phyloP scores from a whole-genome alignment of 64 coral and sea anemone species.

The Platygyra sinensis region DNA sequence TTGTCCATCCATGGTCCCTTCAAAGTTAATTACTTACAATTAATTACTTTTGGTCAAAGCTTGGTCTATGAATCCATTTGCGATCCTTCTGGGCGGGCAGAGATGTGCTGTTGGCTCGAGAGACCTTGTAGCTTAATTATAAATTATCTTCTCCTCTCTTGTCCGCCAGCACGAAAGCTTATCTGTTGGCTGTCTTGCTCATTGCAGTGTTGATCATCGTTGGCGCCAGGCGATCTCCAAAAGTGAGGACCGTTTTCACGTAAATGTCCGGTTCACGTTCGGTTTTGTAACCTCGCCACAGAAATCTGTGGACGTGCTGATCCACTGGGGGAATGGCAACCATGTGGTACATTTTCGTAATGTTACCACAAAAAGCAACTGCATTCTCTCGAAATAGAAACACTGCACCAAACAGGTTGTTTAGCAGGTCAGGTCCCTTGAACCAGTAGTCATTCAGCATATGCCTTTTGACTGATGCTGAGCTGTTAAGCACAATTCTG shows the following conservation, averaged over 20 bases:
- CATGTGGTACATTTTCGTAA: slow-evolving; percentile 67
- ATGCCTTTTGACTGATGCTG: slow-evolving; percentile 37
- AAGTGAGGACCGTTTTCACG: slow-evolving; percentile 59
- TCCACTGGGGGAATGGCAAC: slow-evolving; percentile 13
- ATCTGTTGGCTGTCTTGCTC: slow-evolving; percentile 34
- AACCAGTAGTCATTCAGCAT: slow-evolving; percentile 56
- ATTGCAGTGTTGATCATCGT: slow-evolving; percentile 41
- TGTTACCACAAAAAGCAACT: slow-evolving; percentile 23
- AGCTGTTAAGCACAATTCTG: slow-evolving; percentile 35
- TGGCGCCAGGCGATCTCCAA: slow-evolving; percentile 52
- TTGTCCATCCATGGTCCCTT: too few species aligned
- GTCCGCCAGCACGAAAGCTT: too few species aligned
- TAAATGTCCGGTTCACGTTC: slow-evolving; percentile 40
- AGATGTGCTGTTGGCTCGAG: too few species aligned
- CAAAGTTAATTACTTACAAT: too few species aligned
- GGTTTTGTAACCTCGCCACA: slow-evolving; percentile 45
- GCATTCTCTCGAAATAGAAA: neutral
- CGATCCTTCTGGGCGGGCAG: too few species aligned
- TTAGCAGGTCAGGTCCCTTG: neutral
- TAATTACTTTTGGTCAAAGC: too few species aligned
- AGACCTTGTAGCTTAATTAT: too few species aligned
- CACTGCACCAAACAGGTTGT: slow-evolving; percentile 39
- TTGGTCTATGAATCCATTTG: too few species aligned
- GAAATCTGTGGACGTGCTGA: slow-evolving; percentile 60
- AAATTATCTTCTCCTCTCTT: too few species aligned